Evolutionary conservation across 2,797 vertebrate species (phyloP), one percentile per base, ranked within the genome.

Genomic region (Cygnus olor): DNA sequence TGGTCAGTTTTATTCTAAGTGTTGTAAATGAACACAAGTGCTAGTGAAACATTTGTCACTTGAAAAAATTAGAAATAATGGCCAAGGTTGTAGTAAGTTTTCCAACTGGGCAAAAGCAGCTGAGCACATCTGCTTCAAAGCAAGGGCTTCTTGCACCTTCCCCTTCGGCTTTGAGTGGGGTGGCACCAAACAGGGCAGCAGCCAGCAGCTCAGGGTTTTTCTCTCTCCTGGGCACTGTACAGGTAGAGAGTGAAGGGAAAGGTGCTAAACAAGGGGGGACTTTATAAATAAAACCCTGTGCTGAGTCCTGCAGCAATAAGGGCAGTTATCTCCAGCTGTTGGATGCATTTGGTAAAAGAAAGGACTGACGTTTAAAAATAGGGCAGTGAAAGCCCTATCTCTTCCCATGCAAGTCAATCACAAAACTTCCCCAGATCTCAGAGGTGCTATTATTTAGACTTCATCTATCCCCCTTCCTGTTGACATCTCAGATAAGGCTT

Each of bases 1-100:
- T 60, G 44, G 51, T 83, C 58, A 63, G 47, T 56, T 92, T 91
- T 79, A 81, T 76, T 89, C 58, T 87, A 94, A 89, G 60, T 53
- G 79, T 61, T 3, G 14, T 49, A 58, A 68, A 57, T 24, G 42
- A 80, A 68, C 42, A 44, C 85, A 86, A 89, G 65, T 30, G 53
- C 65, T 57, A 81, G 24, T 44, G 69, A 84, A 89, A 20, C 56
- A 36, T 69, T 93, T 95, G 85, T 78, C 3, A 78, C 58, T 83
- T 24, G 10, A 30, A 63, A 66, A 95, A 80, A 79, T 73, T 18
- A 83, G 65, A 92, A 90, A 90, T 57, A 78, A 85, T 68, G 73
- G 20, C 28, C 51, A 73, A 28, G 28, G 73, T 14, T 64, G 34
- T 9, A 56, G 5, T 21, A 64, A 49, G 22, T 86, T 92, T 93